Base-by-base conservation (phyloP, 1,140 invertebrate genomes). In the Zaprionus camerounensis region DNA sequence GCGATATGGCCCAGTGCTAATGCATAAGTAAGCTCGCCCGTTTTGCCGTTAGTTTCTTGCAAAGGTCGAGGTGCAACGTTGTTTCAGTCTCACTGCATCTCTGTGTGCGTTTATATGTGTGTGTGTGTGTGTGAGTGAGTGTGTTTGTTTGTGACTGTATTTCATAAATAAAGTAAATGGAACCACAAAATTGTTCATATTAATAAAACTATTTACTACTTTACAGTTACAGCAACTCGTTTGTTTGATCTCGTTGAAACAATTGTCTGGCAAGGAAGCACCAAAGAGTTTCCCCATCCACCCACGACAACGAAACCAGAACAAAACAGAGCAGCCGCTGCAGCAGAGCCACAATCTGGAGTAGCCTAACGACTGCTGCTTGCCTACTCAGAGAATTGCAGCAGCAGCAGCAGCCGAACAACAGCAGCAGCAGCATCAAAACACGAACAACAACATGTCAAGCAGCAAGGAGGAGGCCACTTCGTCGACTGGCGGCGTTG, bases 381-480 rank as follows among this genome's bases (percentile, higher is more conserved):
- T 83, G 81, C 68, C 86, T 75, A 90, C 85, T 90, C 85, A 73
- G 79, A 74, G 76, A 79, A 58, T 59, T 58, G 58, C 56, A 68
- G 71, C 59, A 68, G 59, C 49, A 68, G 55, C 44, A 61, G 46
- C 49, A 64, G 63, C 55, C 5, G 38, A 66, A 41, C 41, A 71
- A 63, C 53, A 80, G 46, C 36, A 68, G 62, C 34, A 68, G 78
- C 49, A 78, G 62, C 49, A 72, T 5, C 13, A 46, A 12, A 61
- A 36, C 31, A 69, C n/a, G 44, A 24, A 36, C 22, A 70, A 46
- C 59, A 84, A 76, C 57, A 86, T 92, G 91, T 88, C 86, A 75
- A 76, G 73, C 88, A 90, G 80, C 91, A 82, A 92, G 82, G 91
- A 92, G 71, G 91, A 91, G 67, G 82, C 51, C 41, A 46, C 75